Evolutionary conservation across 2,113 vertebrate genomes (phyloP).

Genomic region (Burhinus bistriatus): DNA sequence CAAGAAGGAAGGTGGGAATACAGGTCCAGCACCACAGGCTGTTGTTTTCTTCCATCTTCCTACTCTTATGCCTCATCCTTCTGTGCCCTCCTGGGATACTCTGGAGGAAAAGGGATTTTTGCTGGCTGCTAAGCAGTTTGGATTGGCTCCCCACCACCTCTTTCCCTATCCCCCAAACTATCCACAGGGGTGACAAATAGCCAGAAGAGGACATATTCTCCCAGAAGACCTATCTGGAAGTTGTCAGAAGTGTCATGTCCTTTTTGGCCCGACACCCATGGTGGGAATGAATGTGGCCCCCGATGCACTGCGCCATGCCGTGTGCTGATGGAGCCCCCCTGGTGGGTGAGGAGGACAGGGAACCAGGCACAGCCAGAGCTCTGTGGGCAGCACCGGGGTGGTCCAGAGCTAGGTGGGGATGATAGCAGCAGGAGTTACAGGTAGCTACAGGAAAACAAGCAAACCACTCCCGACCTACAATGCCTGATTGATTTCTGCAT

Average conservation of each 20-base stretch:
- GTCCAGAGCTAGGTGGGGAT: neutral
- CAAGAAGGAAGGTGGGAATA: neutral
- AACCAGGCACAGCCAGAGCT: neutral
- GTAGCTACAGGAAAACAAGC: neutral
- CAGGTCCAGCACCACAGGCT: neutral
- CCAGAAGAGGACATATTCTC: neutral
- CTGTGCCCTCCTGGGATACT: neutral
- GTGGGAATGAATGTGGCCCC: neutral
- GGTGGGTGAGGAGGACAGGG: accelerated
- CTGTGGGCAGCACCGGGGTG: neutral
- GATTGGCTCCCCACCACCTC: neutral
- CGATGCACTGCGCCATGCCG: accelerated
- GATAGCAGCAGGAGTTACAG: neutral
- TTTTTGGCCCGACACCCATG: neutral
- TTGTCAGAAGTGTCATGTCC: neutral
- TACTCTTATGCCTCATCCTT: neutral
- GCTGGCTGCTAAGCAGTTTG: neutral
- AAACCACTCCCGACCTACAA: neutral
- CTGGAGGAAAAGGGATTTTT: neutral
- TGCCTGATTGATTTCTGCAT: neutral
- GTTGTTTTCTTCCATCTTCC: neutral
- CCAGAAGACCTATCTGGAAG: neutral
- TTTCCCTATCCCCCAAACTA: neutral
- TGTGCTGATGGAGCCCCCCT: too few species aligned
- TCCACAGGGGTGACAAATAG: neutral